Conservation (phyloP, 2,113 vertebrate species). For the Lichenostomus cassidix region DNA sequence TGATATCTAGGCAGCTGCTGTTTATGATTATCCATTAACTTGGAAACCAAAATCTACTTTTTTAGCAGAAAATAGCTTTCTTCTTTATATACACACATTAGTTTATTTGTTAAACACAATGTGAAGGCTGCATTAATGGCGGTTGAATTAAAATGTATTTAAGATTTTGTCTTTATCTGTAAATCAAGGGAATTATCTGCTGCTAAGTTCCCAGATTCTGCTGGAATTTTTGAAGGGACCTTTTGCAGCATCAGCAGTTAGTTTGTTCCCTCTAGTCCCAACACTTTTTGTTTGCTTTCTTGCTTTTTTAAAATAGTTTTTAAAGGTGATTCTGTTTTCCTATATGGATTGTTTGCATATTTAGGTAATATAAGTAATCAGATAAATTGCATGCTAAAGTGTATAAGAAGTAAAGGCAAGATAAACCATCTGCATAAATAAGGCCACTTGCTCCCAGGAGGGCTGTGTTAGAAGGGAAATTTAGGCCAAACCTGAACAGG, state of each 20-base stretch:
- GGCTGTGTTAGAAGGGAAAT: not conserved
- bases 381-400: not conserved
- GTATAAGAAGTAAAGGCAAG: not conserved
- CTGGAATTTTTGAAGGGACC: not conserved
- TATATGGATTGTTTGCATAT: not conserved
- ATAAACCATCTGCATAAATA: not conserved
- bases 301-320: not conserved
- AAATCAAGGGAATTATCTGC: not conserved
- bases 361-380: not conserved
- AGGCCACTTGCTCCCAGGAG: not conserved
- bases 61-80: not conserved
- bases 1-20: not conserved
- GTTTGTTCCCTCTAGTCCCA: not conserved
- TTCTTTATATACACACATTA: not conserved
- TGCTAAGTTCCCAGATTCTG: not conserved
- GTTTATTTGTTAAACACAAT: conserved; percentile 5
- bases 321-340: not conserved
- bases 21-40: not conserved
- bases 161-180: not conserved
- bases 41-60: not conserved
- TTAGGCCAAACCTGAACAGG: not conserved
- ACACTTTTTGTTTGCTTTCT: not conserved
- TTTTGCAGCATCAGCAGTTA: not conserved
- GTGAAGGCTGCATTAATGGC: not conserved
- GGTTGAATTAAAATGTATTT: not conserved